Conservation (phyloP, 2,113 vertebrate species). For the Sterrhoptilus dennistouni region DNA sequence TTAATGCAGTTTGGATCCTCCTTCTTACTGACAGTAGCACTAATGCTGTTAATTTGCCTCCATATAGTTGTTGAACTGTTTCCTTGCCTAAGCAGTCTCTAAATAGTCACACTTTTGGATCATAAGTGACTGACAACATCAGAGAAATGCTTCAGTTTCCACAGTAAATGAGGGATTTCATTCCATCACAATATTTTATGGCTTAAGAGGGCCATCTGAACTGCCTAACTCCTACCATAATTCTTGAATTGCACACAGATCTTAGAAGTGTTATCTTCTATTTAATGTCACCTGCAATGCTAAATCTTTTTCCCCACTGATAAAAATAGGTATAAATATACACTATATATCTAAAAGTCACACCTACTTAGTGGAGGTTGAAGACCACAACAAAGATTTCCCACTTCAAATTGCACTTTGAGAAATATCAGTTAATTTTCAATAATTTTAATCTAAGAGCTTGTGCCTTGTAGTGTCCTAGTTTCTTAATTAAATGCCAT, state of each 20-base stretch:
- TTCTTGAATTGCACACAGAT: not conserved
- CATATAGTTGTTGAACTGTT: not conserved
- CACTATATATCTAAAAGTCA: not conserved
- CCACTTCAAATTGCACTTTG: not conserved
- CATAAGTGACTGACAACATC: not conserved
- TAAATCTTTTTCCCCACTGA: not conserved
- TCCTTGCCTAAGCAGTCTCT: not conserved
- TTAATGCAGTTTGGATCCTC: not conserved
- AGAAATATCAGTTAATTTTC: not conserved
- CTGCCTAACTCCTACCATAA: not conserved
- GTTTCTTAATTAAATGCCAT: conserved; percentile 33
- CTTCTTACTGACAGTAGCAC: not conserved
- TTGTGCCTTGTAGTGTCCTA: not conserved
- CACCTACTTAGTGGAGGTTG: not conserved
- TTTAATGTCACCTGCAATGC: not conserved
- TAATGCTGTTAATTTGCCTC: not conserved
- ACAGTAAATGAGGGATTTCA: not conserved
- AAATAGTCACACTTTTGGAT: not conserved
- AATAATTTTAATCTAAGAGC: not conserved
- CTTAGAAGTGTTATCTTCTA: not conserved
- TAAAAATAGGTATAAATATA: not conserved
- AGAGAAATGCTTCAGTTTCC: not conserved
- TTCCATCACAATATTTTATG: not conserved
- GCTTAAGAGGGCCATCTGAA: not conserved
- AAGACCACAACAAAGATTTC: not conserved